Percentiles rank a stretch among this genome's conserved stretches.
Conservation (phyloP, 1,140 invertebrate species). For the Heliothis subflexa region DNA sequence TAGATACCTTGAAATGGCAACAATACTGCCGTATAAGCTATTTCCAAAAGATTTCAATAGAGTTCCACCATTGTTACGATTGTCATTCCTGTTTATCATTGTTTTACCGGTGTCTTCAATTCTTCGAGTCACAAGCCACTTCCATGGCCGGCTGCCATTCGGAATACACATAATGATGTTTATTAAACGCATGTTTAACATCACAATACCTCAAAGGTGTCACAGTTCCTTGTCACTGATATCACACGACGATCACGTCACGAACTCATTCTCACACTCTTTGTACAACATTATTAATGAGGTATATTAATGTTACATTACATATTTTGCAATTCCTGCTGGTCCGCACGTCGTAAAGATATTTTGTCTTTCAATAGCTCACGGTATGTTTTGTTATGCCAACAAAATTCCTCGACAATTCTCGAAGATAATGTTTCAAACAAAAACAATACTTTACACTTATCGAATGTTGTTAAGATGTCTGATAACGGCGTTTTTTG, state of each 20-base stretch:
- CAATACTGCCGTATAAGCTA: neutral
- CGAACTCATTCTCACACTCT: constrained; percentile 17
- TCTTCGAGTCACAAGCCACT: constrained; percentile 15
- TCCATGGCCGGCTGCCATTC: neutral
- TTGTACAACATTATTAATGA: constrained; percentile 2
- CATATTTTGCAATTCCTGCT: neutral
- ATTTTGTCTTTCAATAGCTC: neutral
- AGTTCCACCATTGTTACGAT: neutral
- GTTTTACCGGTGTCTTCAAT: constrained; percentile 21
- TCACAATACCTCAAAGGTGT: constrained; percentile 55
- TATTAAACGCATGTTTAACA: constrained; percentile 52
- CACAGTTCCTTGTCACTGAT: constrained; percentile 56
- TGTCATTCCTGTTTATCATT: constrained; percentile 15
- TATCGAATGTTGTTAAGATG: constrained; percentile 47
- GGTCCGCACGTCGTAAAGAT: neutral
- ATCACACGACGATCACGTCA: constrained; percentile 23
- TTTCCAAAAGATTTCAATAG: constrained; percentile 14
- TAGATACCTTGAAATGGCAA: constrained; percentile 2
- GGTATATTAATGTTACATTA: neutral
- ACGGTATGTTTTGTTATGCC: constrained; percentile 34
- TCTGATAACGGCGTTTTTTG: constrained; percentile 42
- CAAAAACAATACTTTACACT: constrained; percentile 42
- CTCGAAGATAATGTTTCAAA: constrained; percentile 30
- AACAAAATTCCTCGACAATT: constrained; percentile 19
- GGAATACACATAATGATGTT: constrained; percentile 30